Evolutionary conservation across 2,113 vertebrate species (phyloP).

Genomic region (Chrysochloris asiatica): DNA sequence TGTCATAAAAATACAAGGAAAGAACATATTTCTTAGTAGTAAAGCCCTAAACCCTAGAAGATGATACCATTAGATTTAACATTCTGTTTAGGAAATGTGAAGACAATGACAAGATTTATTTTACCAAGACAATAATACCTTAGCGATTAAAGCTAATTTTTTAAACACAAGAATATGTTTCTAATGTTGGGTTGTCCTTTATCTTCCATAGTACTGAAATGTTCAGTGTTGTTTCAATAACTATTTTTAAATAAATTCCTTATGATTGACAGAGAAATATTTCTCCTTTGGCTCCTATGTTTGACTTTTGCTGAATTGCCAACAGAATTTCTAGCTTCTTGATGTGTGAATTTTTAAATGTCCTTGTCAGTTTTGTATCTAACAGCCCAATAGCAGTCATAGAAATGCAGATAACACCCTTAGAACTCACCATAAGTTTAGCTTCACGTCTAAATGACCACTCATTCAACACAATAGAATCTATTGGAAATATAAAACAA

Average conservation of each 20-base stretch:
- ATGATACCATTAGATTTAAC: not conserved
- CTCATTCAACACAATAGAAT: not conserved
- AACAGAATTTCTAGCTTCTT: not conserved
- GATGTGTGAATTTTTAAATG: not conserved
- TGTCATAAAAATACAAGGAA: conserved; percentile 17
- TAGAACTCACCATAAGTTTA: not conserved
- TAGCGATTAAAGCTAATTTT: not conserved
- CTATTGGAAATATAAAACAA: conserved; percentile 28
- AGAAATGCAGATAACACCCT: not conserved
- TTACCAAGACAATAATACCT: not conserved
- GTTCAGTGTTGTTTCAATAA: conserved; percentile 15
- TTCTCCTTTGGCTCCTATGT: not conserved
- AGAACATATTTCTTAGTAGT: conserved; percentile 2
- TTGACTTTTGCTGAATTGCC: conserved; percentile 22
- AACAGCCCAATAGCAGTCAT: not conserved
- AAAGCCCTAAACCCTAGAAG: not conserved
- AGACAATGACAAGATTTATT: not conserved
- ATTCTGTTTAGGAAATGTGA: not conserved
- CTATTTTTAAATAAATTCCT: conserved; percentile 41
- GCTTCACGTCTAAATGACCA: not conserved
- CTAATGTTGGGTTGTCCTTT: not conserved
- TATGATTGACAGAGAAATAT: conserved; percentile 30
- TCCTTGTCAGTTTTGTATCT: not conserved
- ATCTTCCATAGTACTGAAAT: not conserved
- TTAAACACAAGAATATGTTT: not conserved